A percentile compares a stretch with the other conserved stretches of the same genome.
Conservation (phyloP, 2,888 invertebrate genomes). For the Tiphia femorata region DNA sequence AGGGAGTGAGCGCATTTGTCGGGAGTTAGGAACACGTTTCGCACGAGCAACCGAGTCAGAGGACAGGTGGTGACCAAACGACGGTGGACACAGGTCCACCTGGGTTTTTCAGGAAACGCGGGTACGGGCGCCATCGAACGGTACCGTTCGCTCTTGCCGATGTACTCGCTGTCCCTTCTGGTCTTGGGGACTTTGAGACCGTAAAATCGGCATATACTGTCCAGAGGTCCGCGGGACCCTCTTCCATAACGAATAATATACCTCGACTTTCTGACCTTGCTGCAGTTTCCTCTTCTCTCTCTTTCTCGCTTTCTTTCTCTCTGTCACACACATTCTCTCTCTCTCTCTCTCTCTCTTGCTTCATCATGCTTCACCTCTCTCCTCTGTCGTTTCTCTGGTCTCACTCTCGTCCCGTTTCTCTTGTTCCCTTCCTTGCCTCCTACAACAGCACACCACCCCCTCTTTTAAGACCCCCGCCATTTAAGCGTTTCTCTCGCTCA, state of each 20-base stretch:
- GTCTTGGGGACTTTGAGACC: slow-evolving; percentile 15
- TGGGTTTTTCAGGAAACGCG: slow-evolving; percentile 43
- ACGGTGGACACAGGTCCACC: slow-evolving; percentile 35
- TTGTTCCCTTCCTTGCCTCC: slow-evolving; percentile 10
- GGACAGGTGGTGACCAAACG: slow-evolving; percentile 37
- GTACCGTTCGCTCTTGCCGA: slow-evolving; percentile 27
- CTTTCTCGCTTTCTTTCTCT: neutral
- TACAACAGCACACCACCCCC: too few species aligned
- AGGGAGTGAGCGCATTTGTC: too few species aligned
- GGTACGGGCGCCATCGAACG: slow-evolving; percentile 29
- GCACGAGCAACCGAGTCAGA: too few species aligned
- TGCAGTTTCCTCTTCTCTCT: neutral
- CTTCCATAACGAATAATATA: slow-evolving; percentile 2
- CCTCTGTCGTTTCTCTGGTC: neutral
- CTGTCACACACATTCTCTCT: neutral
- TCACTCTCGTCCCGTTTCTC: slow-evolving; percentile 8
- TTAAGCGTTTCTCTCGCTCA: neutral
- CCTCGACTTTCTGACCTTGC: slow-evolving; percentile 3
- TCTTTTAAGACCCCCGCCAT: slow-evolving; percentile 6
- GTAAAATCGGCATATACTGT: slow-evolving; percentile 11
- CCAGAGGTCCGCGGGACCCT: neutral
- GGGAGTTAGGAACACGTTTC: too few species aligned
- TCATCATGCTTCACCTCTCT: neutral
- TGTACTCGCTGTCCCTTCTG: slow-evolving; percentile 10
- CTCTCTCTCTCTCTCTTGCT: neutral